Conservation (phyloP, 2,797 vertebrate species). For the Buphagus erythrorhynchus region DNA sequence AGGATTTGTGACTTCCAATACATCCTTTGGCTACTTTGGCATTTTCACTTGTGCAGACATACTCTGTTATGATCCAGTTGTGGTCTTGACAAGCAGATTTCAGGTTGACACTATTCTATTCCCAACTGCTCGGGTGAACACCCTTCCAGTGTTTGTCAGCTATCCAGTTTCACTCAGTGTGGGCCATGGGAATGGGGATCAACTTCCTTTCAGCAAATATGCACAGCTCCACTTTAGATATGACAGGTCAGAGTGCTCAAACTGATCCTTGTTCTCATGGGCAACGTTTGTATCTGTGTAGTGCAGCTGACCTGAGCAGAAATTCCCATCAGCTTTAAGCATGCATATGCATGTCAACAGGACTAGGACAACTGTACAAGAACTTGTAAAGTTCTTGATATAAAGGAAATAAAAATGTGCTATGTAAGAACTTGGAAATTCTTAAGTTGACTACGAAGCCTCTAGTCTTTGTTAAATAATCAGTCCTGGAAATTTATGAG, state of each 20-base stretch:
- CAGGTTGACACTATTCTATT: conserved; percentile 49
- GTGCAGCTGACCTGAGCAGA: background rate
- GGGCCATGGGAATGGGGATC: conserved; percentile 39
- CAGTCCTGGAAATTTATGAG: background rate
- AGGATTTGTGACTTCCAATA: conserved; percentile 48
- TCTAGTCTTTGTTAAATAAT: background rate
- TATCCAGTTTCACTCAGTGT: conserved; percentile 42
- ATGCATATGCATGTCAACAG: background rate
- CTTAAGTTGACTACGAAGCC: background rate
- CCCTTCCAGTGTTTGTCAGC: conserved; percentile 21
- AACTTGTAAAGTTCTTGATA: background rate
- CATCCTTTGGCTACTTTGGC: conserved; percentile 62
- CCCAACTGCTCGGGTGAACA: conserved; percentile 32
- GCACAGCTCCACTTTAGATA: background rate
- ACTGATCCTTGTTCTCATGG: accelerated
- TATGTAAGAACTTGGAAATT: background rate
- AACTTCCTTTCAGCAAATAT: conserved; percentile 65
- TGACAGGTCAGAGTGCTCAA: conserved; percentile 10
- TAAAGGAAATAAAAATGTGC: background rate
- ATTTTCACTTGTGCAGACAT: conserved; percentile 68
- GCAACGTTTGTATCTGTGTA: background rate
- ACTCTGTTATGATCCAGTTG: conserved; percentile 36
- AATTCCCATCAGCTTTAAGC: background rate
- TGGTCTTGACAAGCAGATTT: conserved; percentile 28
- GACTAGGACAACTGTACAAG: background rate